Conservation (phyloP, 2,888 invertebrate species). For the Agriopis aurantiaria region DNA sequence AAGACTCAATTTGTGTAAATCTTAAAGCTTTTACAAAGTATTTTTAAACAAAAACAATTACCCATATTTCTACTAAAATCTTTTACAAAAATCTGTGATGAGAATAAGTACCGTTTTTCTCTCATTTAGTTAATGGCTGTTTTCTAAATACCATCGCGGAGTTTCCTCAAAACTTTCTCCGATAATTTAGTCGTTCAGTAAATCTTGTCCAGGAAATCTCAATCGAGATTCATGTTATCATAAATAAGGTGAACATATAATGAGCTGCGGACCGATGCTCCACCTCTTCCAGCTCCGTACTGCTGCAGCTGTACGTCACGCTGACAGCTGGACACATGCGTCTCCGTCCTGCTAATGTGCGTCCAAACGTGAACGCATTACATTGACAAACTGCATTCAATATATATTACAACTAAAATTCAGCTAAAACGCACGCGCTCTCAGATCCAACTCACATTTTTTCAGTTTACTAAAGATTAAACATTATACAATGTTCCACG, state of each 20-base stretch:
- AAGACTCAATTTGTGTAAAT: neutral
- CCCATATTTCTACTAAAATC: neutral
- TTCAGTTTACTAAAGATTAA: neutral
- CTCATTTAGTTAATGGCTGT: slow-evolving; percentile 25
- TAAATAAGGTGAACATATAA: slow-evolving; percentile 12
- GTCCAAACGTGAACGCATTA: slow-evolving; percentile 16
- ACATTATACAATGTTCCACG: neutral
- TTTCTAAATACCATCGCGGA: slow-evolving; percentile 9
- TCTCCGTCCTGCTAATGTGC: slow-evolving; percentile 17
- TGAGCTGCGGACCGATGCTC: slow-evolving; percentile 10
- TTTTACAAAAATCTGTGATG: slow-evolving; percentile 9
- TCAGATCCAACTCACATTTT: neutral
- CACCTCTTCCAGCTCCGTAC: neutral
- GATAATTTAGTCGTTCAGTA: slow-evolving; percentile 26
- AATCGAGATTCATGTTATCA: slow-evolving; percentile 14
- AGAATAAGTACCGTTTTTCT: neutral
- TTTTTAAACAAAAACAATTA: slow-evolving; percentile 2
- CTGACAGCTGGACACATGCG: slow-evolving; percentile 19
- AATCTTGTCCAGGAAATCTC: slow-evolving; percentile 27
- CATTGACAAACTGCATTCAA: slow-evolving; percentile 24
- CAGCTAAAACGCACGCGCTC: neutral
- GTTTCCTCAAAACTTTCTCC: slow-evolving; percentile 19
- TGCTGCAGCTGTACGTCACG: slow-evolving; percentile 17
- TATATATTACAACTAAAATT: slow-evolving; percentile 9
- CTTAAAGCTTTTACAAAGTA: neutral